Percentiles rank a stretch among this genome's conserved stretches.
These are phyloP conservation scores for Drosophila lacteicornis DNA, from an alignment of 1,140 invertebrate genomes.

Conservation along the genomic window DNA sequence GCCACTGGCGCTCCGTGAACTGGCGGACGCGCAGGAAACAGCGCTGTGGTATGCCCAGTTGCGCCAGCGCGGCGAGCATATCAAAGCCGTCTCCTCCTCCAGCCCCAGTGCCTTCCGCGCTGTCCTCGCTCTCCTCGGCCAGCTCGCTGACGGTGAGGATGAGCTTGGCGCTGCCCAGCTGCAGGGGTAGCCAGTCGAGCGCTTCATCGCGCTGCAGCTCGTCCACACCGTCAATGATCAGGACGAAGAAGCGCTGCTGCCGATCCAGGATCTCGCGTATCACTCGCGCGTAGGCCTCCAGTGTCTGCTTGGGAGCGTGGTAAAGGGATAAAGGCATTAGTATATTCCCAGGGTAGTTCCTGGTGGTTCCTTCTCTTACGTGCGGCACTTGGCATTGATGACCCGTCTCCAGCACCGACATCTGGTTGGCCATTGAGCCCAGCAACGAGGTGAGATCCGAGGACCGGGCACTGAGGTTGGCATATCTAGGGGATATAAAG, in stretches of 20 bases:
- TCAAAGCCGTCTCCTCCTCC: conserved; percentile 50
- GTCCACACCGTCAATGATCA: conserved; percentile 91
- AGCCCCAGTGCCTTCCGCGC: conserved; percentile 8
- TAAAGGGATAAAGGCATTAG: neutral
- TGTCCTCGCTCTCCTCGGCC: conserved; percentile 40
- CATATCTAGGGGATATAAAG: conserved; percentile 58
- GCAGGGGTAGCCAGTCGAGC: conserved; percentile 89
- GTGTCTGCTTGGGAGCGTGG: conserved; percentile 42
- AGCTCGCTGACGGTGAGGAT: conserved; percentile 88
- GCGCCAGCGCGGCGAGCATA: conserved; percentile 71
- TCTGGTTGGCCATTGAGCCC: conserved; percentile 83
- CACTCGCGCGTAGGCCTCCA: conserved; percentile 55
- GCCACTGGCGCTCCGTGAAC: conserved; percentile 83
- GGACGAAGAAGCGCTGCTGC: conserved; percentile 85
- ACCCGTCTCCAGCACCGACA: conserved; percentile 73
- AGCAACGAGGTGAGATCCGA: conserved; percentile 77
- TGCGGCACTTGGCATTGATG: conserved; percentile 73
- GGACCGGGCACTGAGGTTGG: conserved; percentile 74
- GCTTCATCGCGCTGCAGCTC: conserved; percentile 86
- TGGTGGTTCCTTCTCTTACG: conserved; percentile 55
- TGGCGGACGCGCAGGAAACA: conserved; percentile 77
- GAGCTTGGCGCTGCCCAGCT: conserved; percentile 89
- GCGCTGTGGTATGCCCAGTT: conserved; percentile 75
- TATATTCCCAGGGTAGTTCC: no score
- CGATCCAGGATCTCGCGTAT: conserved; percentile 65